Evolutionary conservation across 2,888 invertebrate species (phyloP).

Genomic region (Plagodis pulveraria): DNA sequence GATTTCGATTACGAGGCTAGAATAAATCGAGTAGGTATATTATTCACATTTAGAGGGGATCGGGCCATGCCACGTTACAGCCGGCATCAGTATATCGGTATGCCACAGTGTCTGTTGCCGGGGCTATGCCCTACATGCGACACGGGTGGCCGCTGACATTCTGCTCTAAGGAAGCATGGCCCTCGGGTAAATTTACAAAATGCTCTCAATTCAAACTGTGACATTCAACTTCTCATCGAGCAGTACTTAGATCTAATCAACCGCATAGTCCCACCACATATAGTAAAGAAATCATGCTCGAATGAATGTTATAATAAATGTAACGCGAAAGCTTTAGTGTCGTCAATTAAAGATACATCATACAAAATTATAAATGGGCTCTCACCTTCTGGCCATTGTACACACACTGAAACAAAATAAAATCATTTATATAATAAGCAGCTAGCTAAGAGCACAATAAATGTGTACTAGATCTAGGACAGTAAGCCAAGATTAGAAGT

Average conservation of each 20-base stretch:
- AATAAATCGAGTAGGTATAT: constrained; percentile 47
- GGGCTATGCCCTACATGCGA: constrained; percentile 28
- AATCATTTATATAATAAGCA: constrained; percentile 31
- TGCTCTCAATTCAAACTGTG: constrained; percentile 63
- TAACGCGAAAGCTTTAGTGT: constrained; percentile 74
- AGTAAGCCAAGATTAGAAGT: constrained; percentile 67
- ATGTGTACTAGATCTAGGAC: constrained; percentile 57
- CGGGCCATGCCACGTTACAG: constrained; percentile 69
- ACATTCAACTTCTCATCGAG: constrained; percentile 68
- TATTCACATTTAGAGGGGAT: constrained; percentile 60
- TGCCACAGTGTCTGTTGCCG: not conserved
- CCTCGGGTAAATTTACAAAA: constrained; percentile 58
- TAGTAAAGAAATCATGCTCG: constrained; percentile 74
- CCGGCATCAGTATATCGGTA: constrained; percentile 28
- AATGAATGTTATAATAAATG: constrained; percentile 76
- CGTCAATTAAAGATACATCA: constrained; percentile 50
- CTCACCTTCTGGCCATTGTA: constrained; percentile 96
- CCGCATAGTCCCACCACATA: constrained; percentile 76
- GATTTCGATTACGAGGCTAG: constrained; percentile 50
- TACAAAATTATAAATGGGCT: constrained; percentile 45
- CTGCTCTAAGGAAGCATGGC: constrained; percentile 72
- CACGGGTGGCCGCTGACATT: constrained; percentile 36
- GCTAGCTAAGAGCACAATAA: constrained; percentile 3
- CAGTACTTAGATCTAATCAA: constrained; percentile 67
- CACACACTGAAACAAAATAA: constrained; percentile 92